Evolutionary conservation across 2,113 vertebrate genomes (phyloP).

Genomic region (Nothocercus nigrocapillus): DNA sequence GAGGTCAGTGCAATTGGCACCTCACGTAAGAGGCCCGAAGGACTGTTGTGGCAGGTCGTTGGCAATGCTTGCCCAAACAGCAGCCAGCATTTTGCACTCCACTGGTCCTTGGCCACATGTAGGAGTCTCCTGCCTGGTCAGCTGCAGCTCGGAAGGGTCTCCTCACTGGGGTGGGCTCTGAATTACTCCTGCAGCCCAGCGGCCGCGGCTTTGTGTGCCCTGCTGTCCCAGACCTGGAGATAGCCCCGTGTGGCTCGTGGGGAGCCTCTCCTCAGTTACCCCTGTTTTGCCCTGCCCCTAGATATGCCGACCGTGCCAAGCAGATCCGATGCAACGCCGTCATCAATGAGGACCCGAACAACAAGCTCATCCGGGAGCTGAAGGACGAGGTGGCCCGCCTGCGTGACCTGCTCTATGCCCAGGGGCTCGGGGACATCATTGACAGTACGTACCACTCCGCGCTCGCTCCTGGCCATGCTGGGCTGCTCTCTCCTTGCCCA

Average conservation of each 20-base stretch:
- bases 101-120: background rate
- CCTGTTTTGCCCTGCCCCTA: slow-evolving; percentile 34
- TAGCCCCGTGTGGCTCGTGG: background rate
- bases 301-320: slow-evolving; percentile 96
- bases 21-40: background rate
- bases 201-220: background rate
- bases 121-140: background rate
- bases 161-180: background rate
- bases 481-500: background rate
- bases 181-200: background rate
- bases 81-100: background rate
- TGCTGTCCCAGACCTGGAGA: background rate
- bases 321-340: slow-evolving; percentile 97
- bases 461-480: background rate
- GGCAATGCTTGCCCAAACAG: background rate
- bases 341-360: slow-evolving; percentile 98
- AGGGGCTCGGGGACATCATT: slow-evolving; percentile 96
- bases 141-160: background rate
- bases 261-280: background rate
- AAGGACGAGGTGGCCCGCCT: slow-evolving; percentile 96
- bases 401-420: slow-evolving; percentile 90
- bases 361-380: slow-evolving; percentile 93
- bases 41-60: background rate
- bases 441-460: slow-evolving; percentile 84
- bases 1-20: background rate